phyloP scores from a whole-genome alignment of 2,888 invertebrate species.

The Xestobium rufovillosum region DNA sequence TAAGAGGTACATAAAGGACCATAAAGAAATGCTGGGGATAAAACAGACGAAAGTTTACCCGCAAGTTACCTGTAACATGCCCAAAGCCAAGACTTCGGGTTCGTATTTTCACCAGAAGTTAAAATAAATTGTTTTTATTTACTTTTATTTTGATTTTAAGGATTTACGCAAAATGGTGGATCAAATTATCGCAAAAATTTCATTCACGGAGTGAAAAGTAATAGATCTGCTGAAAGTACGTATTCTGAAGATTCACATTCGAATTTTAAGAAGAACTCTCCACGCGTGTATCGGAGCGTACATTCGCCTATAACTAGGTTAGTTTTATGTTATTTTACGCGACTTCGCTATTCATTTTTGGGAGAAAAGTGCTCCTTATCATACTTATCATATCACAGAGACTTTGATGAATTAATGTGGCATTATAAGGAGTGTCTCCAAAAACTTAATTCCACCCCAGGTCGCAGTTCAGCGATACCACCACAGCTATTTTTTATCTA shows the following conservation, averaged over 20 bases:
- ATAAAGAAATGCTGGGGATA: slow-evolving; percentile 22
- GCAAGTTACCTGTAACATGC: slow-evolving; percentile 53
- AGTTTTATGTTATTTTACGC: no score
- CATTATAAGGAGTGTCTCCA: no score
- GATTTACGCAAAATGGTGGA: slow-evolving; percentile 36
- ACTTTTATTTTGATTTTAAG: slow-evolving; percentile 20
- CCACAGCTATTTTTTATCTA: no score
- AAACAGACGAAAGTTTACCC: slow-evolving; percentile 49
- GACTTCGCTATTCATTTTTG: no score
- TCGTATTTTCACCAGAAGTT: slow-evolving; percentile 1
- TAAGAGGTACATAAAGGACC: slow-evolving; percentile 30
- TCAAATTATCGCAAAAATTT: slow-evolving; percentile 69
- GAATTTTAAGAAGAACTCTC: slow-evolving; percentile 31
- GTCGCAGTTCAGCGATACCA: no score
- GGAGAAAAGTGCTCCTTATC: no score
- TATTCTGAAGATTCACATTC: slow-evolving; percentile 46
- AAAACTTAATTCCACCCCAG: no score
- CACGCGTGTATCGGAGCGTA: slow-evolving; percentile 29
- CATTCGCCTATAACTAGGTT: slow-evolving; percentile 31
- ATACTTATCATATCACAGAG: no score
- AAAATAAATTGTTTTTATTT: slow-evolving; percentile 1
- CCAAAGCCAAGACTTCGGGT: slow-evolving; percentile 37
- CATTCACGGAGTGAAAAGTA: slow-evolving; percentile 54
- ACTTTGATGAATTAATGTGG: no score
- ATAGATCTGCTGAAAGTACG: slow-evolving; percentile 47